Conservation (phyloP, 2,797 vertebrate species). For the Tapera naevia region DNA sequence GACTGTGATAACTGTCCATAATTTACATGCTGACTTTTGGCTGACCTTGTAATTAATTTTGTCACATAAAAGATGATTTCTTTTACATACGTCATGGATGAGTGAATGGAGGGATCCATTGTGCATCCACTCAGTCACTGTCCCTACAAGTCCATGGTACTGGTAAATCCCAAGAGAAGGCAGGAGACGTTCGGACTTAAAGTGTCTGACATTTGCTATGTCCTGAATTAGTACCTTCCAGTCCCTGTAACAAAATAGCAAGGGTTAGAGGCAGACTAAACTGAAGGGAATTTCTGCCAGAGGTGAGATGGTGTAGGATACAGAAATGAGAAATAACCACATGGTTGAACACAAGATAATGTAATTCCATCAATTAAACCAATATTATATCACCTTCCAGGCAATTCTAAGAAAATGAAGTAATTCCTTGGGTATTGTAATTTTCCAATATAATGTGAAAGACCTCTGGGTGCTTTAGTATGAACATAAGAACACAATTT, state of each 20-base stretch:
- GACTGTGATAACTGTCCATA: background rate
- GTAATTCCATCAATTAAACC: background rate
- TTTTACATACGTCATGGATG: constrained; percentile 70
- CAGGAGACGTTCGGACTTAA: constrained; percentile 47
- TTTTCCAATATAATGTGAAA: background rate
- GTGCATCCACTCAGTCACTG: constrained; percentile 76
- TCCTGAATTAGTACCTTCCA: constrained; percentile 55
- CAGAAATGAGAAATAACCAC: background rate
- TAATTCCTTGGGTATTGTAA: background rate
- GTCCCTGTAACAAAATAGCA: background rate
- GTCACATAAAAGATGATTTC: background rate
- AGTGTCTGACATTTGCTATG: background rate
- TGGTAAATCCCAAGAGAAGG: constrained; percentile 69
- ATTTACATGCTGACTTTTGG: background rate
- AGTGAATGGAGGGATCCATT: constrained; percentile 69
- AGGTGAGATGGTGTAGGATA: background rate
- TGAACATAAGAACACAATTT: background rate
- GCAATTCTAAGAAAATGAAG: background rate
- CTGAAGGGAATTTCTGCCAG: background rate
- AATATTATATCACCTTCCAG: background rate
- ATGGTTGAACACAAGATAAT: background rate
- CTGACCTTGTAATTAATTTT: background rate
- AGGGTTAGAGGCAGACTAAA: background rate
- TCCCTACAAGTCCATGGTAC: constrained; percentile 38
- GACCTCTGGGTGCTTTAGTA: background rate